Evolutionary conservation across 2,113 vertebrate genomes (phyloP).

Genomic region (Poeciliopsis occidentalis): DNA sequence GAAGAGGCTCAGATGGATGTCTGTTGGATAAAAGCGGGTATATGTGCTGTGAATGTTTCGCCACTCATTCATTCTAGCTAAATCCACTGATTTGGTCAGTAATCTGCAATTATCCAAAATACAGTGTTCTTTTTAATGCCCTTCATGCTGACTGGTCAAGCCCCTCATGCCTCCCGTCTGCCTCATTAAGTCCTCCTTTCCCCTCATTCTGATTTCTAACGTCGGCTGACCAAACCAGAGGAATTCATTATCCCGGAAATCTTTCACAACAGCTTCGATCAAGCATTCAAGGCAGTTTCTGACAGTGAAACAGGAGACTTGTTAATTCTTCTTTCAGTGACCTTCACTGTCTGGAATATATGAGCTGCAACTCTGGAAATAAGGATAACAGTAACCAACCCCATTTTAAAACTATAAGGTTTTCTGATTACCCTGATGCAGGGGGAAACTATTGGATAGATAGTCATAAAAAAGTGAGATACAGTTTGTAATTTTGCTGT

Average conservation of each 20-base stretch:
- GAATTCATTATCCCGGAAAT: constrained; percentile 63
- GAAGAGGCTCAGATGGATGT: constrained; percentile 32
- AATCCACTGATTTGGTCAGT: constrained; percentile 65
- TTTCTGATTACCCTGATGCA: background rate
- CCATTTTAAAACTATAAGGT: background rate
- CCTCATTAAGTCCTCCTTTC: constrained; percentile 31
- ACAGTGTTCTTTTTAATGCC: constrained; percentile 45
- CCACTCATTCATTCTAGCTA: constrained; percentile 26
- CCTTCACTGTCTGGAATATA: constrained; percentile 15
- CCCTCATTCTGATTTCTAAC: constrained; percentile 41
- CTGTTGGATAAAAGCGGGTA: constrained; percentile 19
- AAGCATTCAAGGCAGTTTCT: constrained; percentile 32
- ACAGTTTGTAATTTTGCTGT: background rate
- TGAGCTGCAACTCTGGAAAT: constrained; percentile 15
- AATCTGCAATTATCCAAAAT: constrained; percentile 65
- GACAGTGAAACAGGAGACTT: constrained; percentile 29
- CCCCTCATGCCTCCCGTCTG: constrained; percentile 40
- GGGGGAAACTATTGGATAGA: background rate
- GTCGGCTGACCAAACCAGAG: constrained; percentile 58
- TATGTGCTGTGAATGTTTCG: background rate
- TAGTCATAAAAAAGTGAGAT: background rate
- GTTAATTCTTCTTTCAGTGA: constrained; percentile 31
- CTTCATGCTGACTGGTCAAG: constrained; percentile 52
- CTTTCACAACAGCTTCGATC: constrained; percentile 32
- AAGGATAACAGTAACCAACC: background rate